These are phyloP conservation scores for Enteromius argenteus DNA, from an alignment of 2,797 vertebrate genomes.

Conservation along the genomic window DNA sequence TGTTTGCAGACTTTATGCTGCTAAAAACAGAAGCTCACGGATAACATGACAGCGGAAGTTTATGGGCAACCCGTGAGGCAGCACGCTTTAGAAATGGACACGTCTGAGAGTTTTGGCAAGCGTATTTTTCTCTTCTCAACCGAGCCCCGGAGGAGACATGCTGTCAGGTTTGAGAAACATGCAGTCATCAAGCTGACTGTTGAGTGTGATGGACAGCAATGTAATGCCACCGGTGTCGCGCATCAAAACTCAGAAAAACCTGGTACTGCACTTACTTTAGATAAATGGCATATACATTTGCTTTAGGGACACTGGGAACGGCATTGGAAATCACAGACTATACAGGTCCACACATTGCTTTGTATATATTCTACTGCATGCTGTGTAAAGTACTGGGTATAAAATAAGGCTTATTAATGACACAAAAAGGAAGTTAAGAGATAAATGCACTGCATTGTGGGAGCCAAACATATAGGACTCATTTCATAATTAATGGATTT, in stretches of 20 bases:
- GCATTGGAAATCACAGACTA: not conserved
- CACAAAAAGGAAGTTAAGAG: not conserved
- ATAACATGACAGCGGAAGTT: slow-evolving; percentile 12
- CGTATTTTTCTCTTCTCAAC: slow-evolving; percentile 44
- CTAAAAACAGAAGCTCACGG: slow-evolving; percentile 21
- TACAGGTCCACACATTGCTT: not conserved
- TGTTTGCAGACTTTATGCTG: not conserved
- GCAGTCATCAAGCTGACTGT: slow-evolving; percentile 8
- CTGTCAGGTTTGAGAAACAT: slow-evolving; percentile 30
- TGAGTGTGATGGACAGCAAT: slow-evolving; percentile 29
- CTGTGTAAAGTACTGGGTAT: not conserved
- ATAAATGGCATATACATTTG: not conserved
- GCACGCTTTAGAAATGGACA: slow-evolving; percentile 24
- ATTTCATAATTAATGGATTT: not conserved
- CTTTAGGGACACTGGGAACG: not conserved
- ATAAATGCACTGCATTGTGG: not conserved
- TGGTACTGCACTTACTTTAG: not conserved
- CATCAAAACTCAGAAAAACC: slow-evolving; percentile 2
- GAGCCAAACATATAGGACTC: not conserved
- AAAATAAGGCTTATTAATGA: not conserved
- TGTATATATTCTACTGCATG: not conserved
- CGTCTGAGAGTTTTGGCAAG: slow-evolving; percentile 30
- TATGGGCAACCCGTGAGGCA: slow-evolving; percentile 2
- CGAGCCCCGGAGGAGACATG: slow-evolving; percentile 24
- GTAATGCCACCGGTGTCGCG: slow-evolving; percentile 23